A percentile compares a stretch with the other conserved stretches of the same genome.
Evolutionary conservation across 2,888 invertebrate species (phyloP).

Genomic region (Drosophila nr. perissopoda): DNA sequence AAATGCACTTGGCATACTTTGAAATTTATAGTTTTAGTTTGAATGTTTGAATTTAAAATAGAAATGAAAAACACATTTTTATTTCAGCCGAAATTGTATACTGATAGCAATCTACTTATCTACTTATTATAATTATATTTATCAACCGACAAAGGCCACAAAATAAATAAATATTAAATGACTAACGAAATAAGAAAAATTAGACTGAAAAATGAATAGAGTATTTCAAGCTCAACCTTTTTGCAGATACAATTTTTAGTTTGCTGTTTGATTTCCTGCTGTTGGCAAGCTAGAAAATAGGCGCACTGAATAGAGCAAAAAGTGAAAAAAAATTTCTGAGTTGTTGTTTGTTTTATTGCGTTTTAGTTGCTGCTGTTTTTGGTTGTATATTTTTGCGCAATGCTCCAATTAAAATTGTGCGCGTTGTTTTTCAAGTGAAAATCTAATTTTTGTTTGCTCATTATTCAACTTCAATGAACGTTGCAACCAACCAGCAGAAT

Average conservation of each 20-base stretch:
- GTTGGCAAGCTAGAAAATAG: slow-evolving; percentile 13
- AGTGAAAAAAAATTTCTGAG: slow-evolving; percentile 31
- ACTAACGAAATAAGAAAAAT: neutral
- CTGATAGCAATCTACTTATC: neutral
- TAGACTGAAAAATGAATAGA: neutral
- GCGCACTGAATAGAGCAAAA: slow-evolving; percentile 11
- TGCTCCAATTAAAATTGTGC: slow-evolving; percentile 66
- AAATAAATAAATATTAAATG: neutral
- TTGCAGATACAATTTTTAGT: slow-evolving; percentile 6
- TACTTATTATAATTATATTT: neutral
- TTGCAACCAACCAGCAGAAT: slow-evolving; percentile 15
- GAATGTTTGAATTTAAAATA: neutral
- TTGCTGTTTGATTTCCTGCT: slow-evolving; percentile 50
- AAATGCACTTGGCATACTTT: slow-evolving; percentile 8
- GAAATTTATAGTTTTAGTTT: slow-evolving; percentile 1
- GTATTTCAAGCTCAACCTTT: slow-evolving; percentile 18
- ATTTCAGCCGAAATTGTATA: neutral
- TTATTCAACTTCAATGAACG: slow-evolving; percentile 51
- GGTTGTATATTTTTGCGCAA: slow-evolving; percentile 67
- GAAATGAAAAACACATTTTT: neutral
- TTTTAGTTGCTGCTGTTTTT: slow-evolving; percentile 36
- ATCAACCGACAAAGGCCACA: neutral
- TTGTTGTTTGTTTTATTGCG: slow-evolving; percentile 35
- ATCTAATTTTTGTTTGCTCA: slow-evolving; percentile 40
- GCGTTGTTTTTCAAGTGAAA: slow-evolving; percentile 45